phyloP scores from a whole-genome alignment of 2,797 vertebrate species.

The Falco berigora region DNA sequence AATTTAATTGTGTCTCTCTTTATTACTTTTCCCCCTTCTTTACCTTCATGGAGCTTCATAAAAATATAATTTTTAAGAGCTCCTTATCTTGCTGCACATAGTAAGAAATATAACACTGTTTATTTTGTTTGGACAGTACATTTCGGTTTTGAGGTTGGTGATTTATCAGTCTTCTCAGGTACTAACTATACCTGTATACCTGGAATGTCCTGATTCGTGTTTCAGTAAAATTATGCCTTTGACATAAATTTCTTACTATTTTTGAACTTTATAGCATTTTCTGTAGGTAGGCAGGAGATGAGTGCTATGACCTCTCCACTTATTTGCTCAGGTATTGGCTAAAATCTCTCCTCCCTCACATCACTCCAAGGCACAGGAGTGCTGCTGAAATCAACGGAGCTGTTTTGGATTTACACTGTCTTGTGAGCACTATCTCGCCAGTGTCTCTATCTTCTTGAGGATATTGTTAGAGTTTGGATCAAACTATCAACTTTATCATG shows the following conservation, averaged over 20 bases:
- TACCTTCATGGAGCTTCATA: slow-evolving; percentile 8
- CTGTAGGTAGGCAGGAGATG: slow-evolving; percentile 20
- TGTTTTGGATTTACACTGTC: neutral
- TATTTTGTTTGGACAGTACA: slow-evolving; percentile 40
- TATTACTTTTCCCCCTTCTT: slow-evolving; percentile 28
- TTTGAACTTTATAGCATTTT: slow-evolving; percentile 35
- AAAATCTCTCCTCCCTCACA: neutral
- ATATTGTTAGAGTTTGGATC: neutral
- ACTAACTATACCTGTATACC: neutral
- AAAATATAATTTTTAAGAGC: slow-evolving; percentile 36
- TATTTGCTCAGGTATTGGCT: slow-evolving; percentile 13
- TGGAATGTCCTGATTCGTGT: neutral
- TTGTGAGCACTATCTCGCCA: neutral
- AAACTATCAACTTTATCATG: neutral
- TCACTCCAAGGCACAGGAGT: neutral
- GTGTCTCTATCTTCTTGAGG: neutral
- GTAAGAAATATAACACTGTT: slow-evolving; percentile 44
- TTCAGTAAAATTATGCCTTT: slow-evolving; percentile 35
- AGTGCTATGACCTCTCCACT: slow-evolving; percentile 9
- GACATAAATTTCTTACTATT: slow-evolving; percentile 45
- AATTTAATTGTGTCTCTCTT: slow-evolving; percentile 39
- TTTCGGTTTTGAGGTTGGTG: slow-evolving; percentile 26
- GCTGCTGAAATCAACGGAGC: neutral
- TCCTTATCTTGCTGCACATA: neutral
- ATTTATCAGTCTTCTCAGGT: slow-evolving; percentile 31